phyloP scores from a whole-genome alignment of 2,888 invertebrate genomes.

The Geotrupes spiniger region DNA sequence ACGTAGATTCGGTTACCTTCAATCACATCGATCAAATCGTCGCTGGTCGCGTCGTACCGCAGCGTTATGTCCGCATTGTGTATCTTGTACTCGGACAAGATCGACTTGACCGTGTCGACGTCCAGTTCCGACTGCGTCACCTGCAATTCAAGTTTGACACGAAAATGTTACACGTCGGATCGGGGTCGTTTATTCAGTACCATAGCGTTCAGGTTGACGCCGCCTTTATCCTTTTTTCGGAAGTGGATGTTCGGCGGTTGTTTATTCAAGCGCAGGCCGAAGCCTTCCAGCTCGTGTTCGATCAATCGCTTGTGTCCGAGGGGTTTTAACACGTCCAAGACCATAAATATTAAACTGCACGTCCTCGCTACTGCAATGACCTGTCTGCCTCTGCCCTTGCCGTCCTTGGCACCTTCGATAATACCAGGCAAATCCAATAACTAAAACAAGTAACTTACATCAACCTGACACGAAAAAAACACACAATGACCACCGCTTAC shows the following conservation, averaged over 20 bases:
- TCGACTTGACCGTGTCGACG: constrained; percentile 89
- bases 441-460: constrained; percentile 53
- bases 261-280: constrained; percentile 93
- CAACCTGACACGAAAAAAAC: not conserved
- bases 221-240: constrained; percentile 97
- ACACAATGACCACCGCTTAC: constrained; percentile 47
- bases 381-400: constrained; percentile 97
- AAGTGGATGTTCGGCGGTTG: constrained; percentile 96
- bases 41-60: constrained; percentile 91
- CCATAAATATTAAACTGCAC: constrained; percentile 96
- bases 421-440: constrained; percentile 98
- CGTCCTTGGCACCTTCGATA: constrained; percentile 99
- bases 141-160: constrained; percentile 45
- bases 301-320: constrained; percentile 93
- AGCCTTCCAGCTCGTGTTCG: constrained; percentile 98
- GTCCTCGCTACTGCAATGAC: constrained; percentile 99
- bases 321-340: constrained; percentile 96
- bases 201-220: constrained; percentile 90
- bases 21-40: constrained; percentile 97
- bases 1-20: constrained; percentile 98
- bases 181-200: constrained; percentile 52
- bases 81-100: constrained; percentile 96
- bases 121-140: constrained; percentile 91
- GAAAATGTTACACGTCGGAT: not conserved
- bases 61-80: constrained; percentile 98